phyloP scores from a whole-genome alignment of 2,113 vertebrate species.

The Herpailurus yagouaroundi region DNA sequence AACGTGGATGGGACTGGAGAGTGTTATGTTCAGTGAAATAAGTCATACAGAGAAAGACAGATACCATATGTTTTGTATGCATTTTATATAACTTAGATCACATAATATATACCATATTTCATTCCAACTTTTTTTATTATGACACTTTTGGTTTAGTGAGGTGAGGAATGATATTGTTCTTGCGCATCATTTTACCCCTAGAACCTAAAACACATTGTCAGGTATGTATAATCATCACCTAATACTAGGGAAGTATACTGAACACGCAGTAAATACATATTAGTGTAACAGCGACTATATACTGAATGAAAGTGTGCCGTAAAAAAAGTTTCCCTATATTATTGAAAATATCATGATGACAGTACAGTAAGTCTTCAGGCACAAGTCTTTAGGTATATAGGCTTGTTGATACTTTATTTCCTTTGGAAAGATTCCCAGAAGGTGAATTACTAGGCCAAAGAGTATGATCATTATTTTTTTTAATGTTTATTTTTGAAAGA shows the following conservation, averaged over 20 bases:
- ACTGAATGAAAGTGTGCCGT: not conserved
- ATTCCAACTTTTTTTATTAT: not conserved
- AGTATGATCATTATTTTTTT: not conserved
- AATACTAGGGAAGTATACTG: not conserved
- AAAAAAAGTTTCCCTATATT: not conserved
- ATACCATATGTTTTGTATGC: not conserved
- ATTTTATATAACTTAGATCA: conserved; percentile 9
- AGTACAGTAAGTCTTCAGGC: not conserved
- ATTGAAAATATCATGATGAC: not conserved
- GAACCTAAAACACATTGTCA: not conserved
- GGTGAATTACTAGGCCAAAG: not conserved
- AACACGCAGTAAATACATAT: not conserved
- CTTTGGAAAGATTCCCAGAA: conserved; percentile 13
- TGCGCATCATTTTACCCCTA: not conserved
- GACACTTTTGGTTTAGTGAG: not conserved
- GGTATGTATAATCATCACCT: not conserved
- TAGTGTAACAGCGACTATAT: not conserved
- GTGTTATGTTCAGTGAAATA: no score
- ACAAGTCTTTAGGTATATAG: not conserved
- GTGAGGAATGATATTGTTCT: not conserved
- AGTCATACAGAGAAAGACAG: no score
- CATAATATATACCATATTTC: not conserved
- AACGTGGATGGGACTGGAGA: no score
- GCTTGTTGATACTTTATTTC: not conserved
- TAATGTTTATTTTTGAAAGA: no score